Percentiles rank a stretch among this genome's conserved stretches.
Evolutionary conservation across 2,888 invertebrate genomes (phyloP).

Genomic region (Dexiosoma caninum): DNA sequence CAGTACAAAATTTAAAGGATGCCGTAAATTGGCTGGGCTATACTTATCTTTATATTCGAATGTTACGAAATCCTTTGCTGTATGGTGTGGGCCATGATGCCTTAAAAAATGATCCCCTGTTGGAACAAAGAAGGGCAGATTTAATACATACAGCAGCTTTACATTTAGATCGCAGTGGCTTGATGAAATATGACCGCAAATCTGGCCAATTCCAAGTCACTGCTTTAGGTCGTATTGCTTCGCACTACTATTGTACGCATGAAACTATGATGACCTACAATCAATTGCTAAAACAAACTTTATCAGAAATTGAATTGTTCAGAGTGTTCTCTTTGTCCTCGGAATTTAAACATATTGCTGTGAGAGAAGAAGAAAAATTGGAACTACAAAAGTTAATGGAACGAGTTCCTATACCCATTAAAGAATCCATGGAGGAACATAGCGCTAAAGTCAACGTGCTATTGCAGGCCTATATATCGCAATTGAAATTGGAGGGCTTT

Average conservation of each 20-base stretch:
- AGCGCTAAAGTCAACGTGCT: constrained; percentile 96
- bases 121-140: constrained; percentile 95
- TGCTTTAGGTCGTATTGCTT: constrained; percentile 97
- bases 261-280: constrained; percentile 98
- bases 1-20: constrained; percentile 90
- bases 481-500: constrained; percentile 98
- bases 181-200: constrained; percentile 96
- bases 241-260: constrained; percentile 98
- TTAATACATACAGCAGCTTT: constrained; percentile 96
- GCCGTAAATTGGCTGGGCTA: constrained; percentile 96
- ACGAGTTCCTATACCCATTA: constrained; percentile 98
- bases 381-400: constrained; percentile 94
- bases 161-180: constrained; percentile 93
- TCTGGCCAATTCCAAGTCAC: constrained; percentile 93
- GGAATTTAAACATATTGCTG: constrained; percentile 95
- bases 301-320: constrained; percentile 98
- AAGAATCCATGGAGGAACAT: constrained; percentile 98
- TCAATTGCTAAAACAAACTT: constrained; percentile 95
- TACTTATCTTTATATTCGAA: constrained; percentile 96
- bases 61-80: constrained; percentile 92
- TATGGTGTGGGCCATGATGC: constrained; percentile 92
- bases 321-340: constrained; percentile 98
- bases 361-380: constrained; percentile 96
- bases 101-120: constrained; percentile 87
- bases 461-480: constrained; percentile 98